Base-by-base conservation (phyloP, 2,797 vertebrate genomes). In the Chromis chromis region DNA sequence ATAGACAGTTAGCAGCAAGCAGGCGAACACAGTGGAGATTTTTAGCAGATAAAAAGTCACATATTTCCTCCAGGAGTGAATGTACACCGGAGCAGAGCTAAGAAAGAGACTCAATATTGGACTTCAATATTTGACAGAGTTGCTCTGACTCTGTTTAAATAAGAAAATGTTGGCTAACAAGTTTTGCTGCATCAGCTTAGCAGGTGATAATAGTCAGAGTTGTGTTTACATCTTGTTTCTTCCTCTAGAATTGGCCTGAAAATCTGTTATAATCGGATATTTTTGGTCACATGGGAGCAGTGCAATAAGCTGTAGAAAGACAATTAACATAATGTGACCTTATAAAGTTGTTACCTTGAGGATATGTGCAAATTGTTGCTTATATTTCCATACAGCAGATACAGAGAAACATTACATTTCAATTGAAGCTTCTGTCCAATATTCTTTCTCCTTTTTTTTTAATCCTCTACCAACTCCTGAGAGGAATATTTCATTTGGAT, bases 41-140 rank as follows among this genome's bases (percentile, higher is more conserved):
- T 25, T 27, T 6, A 40, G n/a, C 50, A 48, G 61, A 50, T 24
- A 17, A 76, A 67, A 14, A 69, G 55, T 4, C 50, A 22, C 24
- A 57, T 24, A 9, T 55, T 55, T 60, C 42, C 28, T 33, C 44
- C 17, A 53, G 24, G 21, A 48, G 24, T 19, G 33, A 36, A 9
- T 42, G 22, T 25, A 36, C 8, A n/a, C 9, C 17, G 52, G 22
- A 27, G 4, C 7, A 3, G 12, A 44, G 8, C n/a, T 33, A 16
- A 12, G 9, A 36, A 1, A 31, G 33, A 60, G 19, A 9, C 11
- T 11, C 12, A 66, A 19, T 54, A 21, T 28, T 39, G 27, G 21
- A 44, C 31, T 33, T 19, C 46, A 22, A 5, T 1, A 31, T 50
- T 57, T 13, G 10, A 22, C 17, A 2, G 3, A 8, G 19, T 46